These are phyloP conservation scores for Chrysoperla carnea DNA, from an alignment of 1,140 invertebrate genomes.

Conservation along the genomic window DNA sequence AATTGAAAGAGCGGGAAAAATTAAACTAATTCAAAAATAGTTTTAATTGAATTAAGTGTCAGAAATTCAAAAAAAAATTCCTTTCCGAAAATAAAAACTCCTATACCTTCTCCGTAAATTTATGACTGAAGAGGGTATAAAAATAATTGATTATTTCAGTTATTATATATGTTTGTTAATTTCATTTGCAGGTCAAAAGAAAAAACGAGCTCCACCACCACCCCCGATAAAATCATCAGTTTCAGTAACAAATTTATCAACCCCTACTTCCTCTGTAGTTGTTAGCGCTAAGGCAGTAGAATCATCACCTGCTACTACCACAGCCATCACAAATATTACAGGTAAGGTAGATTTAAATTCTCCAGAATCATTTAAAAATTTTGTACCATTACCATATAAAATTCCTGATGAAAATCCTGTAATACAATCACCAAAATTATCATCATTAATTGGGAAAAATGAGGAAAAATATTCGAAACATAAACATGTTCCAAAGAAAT, in stretches of 20 bases:
- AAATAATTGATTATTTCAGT: too few species aligned
- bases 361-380: neutral
- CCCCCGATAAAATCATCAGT: conserved; percentile 10
- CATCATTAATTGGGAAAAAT: neutral
- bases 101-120: too few species aligned
- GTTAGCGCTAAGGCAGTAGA: conserved; percentile 10
- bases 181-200: conserved; percentile 18
- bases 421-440: neutral
- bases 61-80: too few species aligned
- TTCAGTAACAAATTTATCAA: conserved; percentile 12
- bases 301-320: neutral
- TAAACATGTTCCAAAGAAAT: neutral
- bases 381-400: neutral
- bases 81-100: too few species aligned
- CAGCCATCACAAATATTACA: neutral
- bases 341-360: conserved; percentile 2
- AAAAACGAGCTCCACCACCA: conserved; percentile 18
- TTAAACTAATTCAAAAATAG: too few species aligned
- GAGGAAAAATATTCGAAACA: neutral
- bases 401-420: neutral
- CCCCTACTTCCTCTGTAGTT: conserved; percentile 18
- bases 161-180: too few species aligned
- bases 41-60: too few species aligned
- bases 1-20: too few species aligned
- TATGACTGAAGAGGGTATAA: too few species aligned